Percentiles rank a stretch among this genome's conserved stretches.
Evolutionary conservation across 1,140 invertebrate species (phyloP).

Genomic region (Ectropis grisescens): DNA sequence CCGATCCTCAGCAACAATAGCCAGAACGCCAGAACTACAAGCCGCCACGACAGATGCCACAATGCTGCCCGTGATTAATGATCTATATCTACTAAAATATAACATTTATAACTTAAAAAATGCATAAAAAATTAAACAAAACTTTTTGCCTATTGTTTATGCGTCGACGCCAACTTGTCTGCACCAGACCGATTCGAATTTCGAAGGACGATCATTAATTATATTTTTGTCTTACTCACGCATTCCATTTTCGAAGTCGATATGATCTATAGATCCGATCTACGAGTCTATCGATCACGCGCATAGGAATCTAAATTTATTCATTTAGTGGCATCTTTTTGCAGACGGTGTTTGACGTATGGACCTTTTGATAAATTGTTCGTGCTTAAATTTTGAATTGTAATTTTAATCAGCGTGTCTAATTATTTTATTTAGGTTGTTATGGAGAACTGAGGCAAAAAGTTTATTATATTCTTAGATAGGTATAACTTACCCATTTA

Average conservation of each 20-base stretch:
- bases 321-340: constrained; percentile 63
- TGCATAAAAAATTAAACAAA: constrained; percentile 45
- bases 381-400: constrained; percentile 20
- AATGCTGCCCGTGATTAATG: constrained; percentile 62
- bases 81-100: constrained; percentile 45
- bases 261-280: constrained; percentile 68
- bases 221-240: constrained; percentile 70
- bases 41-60: constrained; percentile 58
- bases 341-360: constrained; percentile 42
- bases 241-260: constrained; percentile 63
- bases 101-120: constrained; percentile 47
- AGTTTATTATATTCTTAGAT: too few species aligned
- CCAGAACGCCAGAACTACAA: constrained; percentile 27
- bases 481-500: too few species aligned
- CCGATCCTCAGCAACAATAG: constrained; percentile 61
- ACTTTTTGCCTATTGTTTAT: constrained; percentile 64
- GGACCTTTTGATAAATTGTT: constrained; percentile 29
- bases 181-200: constrained; percentile 63
- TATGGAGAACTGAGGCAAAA: too few species aligned
- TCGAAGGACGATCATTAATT: constrained; percentile 63
- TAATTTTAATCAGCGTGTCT: constrained; percentile 20
- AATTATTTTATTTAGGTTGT: too few species aligned
- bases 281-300: constrained; percentile 64
- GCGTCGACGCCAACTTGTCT: constrained; percentile 65
- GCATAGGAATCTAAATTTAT: constrained; percentile 62